Evolutionary conservation across 2,113 vertebrate genomes (phyloP).

Genomic region (Zosterops hypoxanthus): DNA sequence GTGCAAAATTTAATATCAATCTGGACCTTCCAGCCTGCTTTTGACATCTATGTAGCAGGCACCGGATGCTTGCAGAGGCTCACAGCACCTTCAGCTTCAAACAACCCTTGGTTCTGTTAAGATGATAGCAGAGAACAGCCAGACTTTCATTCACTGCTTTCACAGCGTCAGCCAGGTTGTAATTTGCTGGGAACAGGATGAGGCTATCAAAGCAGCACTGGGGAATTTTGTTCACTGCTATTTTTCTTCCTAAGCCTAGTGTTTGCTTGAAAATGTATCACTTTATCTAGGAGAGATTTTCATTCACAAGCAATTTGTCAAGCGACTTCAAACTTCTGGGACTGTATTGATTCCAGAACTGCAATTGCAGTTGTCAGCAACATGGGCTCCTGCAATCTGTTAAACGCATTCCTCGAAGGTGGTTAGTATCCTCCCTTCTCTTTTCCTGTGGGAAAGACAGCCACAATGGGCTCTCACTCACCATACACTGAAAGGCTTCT

Average conservation of each 20-base stretch:
- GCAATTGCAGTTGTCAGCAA: constrained; percentile 47
- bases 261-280: background rate
- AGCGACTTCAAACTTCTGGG: background rate
- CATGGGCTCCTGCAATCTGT: background rate
- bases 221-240: background rate
- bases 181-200: background rate
- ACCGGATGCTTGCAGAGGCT: fast-evolving
- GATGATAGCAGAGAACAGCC: background rate
- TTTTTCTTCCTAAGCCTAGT: background rate
- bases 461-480: constrained; percentile 3
- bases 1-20: background rate
- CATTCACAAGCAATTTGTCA: constrained; percentile 28
- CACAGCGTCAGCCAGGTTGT: background rate
- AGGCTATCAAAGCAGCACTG: background rate
- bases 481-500: background rate
- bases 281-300: constrained; percentile 6
- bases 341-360: constrained; percentile 34
- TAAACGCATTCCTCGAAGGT: constrained; percentile 57
- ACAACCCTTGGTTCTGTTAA: background rate
- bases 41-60: background rate
- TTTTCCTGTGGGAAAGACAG: constrained; percentile 56
- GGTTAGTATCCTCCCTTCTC: constrained; percentile 13
- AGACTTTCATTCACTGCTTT: background rate
- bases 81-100: background rate
- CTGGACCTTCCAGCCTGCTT: background rate